phyloP scores from a whole-genome alignment of 2,797 vertebrate genomes.

The Ptychadena robeensis region DNA sequence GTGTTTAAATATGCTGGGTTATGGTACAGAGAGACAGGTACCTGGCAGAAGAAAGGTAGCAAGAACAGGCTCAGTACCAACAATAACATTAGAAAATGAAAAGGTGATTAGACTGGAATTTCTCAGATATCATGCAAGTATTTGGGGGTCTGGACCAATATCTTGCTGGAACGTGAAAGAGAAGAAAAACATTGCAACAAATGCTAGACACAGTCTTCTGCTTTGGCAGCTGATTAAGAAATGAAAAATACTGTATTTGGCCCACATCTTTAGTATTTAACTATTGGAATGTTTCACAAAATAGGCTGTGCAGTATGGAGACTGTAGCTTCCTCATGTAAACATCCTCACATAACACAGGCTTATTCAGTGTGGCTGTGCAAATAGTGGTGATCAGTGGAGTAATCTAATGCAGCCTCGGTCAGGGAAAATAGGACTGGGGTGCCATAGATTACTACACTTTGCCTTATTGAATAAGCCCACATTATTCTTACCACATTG shows the following conservation, averaged over 20 bases:
- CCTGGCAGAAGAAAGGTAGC: neutral
- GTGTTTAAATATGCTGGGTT: conserved; percentile 46
- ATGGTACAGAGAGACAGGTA: conserved; percentile 35
- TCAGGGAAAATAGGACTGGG: neutral
- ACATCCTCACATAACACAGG: neutral
- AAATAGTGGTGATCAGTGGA: neutral
- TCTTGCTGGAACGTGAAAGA: neutral
- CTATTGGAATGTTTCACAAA: conserved; percentile 47
- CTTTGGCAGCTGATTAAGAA: conserved; percentile 10
- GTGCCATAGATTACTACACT: neutral
- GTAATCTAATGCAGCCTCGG: neutral
- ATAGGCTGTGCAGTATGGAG: neutral
- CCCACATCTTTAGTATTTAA: neutral
- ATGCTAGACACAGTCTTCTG: neutral
- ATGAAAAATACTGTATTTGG: conserved; percentile 43
- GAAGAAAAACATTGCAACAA: neutral
- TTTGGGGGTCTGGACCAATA: neutral
- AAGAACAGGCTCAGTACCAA: conserved; percentile 23
- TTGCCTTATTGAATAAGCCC: neutral
- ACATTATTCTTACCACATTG: neutral
- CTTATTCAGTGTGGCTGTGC: neutral
- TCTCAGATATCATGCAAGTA: neutral
- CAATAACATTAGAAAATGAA: neutral
- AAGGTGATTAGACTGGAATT: neutral
- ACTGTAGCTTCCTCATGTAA: conserved; percentile 25